Base-by-base conservation (phyloP, 2,113 vertebrate genomes). In the Numenius arquata region DNA sequence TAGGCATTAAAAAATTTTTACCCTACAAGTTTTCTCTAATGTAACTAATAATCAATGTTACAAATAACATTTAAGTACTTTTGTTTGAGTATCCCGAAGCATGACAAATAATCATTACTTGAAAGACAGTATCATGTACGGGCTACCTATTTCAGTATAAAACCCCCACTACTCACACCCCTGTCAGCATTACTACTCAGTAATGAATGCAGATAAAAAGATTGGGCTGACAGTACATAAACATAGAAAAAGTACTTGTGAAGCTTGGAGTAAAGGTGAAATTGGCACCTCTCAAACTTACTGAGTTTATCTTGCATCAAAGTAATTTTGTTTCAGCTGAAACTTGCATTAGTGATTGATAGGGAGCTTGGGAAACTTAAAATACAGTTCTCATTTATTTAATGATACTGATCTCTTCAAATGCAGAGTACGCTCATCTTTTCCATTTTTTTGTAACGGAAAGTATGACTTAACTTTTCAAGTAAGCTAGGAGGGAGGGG, bases 101-200 rank as follows among this genome's bases (percentile, higher is more conserved):
- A 2, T 19, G 20, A 5, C 8, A 52, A 21, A 7, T 16, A 7
- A 30, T 27, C 17, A 2, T 1, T 59, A 66, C 34, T 25, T 21
- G 63, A 29, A 27, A 15, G 50, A 32, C 36, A 13, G 16, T 4
- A 34, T 3, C 19, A 3, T 0, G 9, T 8, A 12, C 30, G 5
- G 34, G 71, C 62, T 29, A 1, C 23, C 15, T 5, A 1, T 17
- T 7, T 5, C 55, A 16, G 55, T 7, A 2, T 8, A 6, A 36
- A 43, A 1, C 22, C 41, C 20, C 14, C 21, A 4, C 45, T 19
- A 0, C 2, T 12, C 16, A 4, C 45, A 6, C 13, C 8, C 36
- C 36, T 1, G 2, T 26, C n/a, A 23, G 62, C 43, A 4, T 14
- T 3, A 3, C 25, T 15, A 0, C 4, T 48, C 30, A 4, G 1